These are phyloP conservation scores for Sebastes trivittatus DNA, from an alignment of 2,797 vertebrate genomes.

Conservation along the genomic window DNA sequence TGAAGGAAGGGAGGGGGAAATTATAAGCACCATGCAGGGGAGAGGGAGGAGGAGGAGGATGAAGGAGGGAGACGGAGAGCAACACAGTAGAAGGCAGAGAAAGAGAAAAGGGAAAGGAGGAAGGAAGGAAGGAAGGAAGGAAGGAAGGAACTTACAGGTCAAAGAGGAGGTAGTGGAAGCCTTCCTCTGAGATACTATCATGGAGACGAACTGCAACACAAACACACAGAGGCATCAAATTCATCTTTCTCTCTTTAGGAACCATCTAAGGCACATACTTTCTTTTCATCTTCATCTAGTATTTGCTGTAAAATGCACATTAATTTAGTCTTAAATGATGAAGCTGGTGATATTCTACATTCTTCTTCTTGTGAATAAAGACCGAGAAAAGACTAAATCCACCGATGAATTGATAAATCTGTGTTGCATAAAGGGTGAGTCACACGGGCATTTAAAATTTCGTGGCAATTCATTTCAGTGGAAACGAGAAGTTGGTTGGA, in stretches of 20 bases:
- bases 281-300: not conserved
- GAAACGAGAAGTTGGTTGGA: no score
- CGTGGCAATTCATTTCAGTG: no score
- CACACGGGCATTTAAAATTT: no score
- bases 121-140: not conserved
- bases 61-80: not conserved
- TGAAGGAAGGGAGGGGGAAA: not conserved
- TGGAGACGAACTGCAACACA: slow-evolving; percentile 90
- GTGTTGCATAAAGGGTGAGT: no score
- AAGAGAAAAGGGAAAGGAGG: not conserved
- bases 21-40: slow-evolving; percentile 36
- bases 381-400: not conserved
- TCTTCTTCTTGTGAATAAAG: not conserved
- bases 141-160: slow-evolving; percentile 87
- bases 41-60: not conserved
- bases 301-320: not conserved
- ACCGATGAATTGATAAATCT: no score
- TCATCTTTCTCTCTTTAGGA: not conserved
- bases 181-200: slow-evolving; percentile 96
- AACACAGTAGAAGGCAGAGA: not conserved
- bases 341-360: not conserved
- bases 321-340: not conserved
- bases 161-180: slow-evolving; percentile 96
- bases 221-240: not conserved
- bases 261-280: not conserved